Base-by-base conservation (phyloP, 53 echinoderm and acorn worm genomes). In the Zoroaster sp. region DNA sequence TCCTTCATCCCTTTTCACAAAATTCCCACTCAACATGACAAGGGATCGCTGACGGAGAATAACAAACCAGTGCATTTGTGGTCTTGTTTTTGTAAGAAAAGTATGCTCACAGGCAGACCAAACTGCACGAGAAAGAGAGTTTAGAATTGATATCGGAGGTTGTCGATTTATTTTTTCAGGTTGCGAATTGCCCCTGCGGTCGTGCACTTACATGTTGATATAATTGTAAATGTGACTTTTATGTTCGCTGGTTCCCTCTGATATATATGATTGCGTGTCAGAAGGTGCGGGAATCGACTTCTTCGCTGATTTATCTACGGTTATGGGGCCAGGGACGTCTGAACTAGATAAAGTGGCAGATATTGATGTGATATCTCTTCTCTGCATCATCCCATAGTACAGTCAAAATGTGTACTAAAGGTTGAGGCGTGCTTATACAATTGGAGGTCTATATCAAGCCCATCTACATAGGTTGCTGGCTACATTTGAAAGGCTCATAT, bases 161-260 rank as follows among this genome's bases (percentile, higher is more conserved):
- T 33, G 79, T 43, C 4, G 82, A 82, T 66, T 66, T 68, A 44
- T 82, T 68, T 82, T 68, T 31, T 42, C 82, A 82, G 82, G 18
- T 43, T 20, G 30, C 14, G 32, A 42, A 42, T 28, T 20, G 30
- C 25, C 41, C 68, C 67, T 42, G 17, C 43, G 81, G 81, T 31
- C 43, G 40, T 81, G 43, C 31, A 6, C 33, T 82, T 28, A 44
- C 82, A 25, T 68, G 33, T 82, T 68, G 69, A 68, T 17, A 43
- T 66, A 66, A 41, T 25, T 11, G 45, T 13, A 0, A 3, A 15
- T 41, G 32, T 65, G 41, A 15, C 21, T 6, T 33, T 17, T 68
- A 15, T 68, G 25, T 66, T 66, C 81, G 66, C 30, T 36, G 21
- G 33, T 41, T n/a, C 42, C 45, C 45, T 44, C 45, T 44, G 0